A percentile compares a stretch with the other conserved stretches of the same genome.
Evolutionary conservation across 23 tunicate genomes (phyloP).

Genomic region (Diplosoma virens): DNA sequence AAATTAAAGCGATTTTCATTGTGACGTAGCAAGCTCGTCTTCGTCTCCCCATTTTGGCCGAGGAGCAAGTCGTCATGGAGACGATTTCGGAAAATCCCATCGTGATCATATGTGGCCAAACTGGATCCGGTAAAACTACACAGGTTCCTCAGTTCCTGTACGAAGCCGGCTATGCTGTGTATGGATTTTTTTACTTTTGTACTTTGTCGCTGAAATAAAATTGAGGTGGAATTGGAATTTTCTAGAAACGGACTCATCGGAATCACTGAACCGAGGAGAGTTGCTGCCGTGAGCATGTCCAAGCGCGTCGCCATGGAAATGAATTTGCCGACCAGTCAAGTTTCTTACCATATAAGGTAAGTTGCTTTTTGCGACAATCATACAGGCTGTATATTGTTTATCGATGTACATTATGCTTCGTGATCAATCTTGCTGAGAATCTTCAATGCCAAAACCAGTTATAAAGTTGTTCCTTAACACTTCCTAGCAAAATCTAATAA

Average conservation of each 20-base stretch:
- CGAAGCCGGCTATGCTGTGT: conserved; percentile 92
- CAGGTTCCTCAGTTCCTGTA: conserved; percentile 96
- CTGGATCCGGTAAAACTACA: conserved; percentile 98
- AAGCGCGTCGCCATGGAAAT: conserved; percentile 87
- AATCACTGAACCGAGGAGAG: conserved; percentile 93
- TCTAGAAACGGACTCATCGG: conserved; percentile 81
- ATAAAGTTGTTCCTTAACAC: no score
- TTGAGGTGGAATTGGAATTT: background rate
- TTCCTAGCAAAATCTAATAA: no score
- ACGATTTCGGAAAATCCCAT: conserved; percentile 54
- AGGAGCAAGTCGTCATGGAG: conserved; percentile 89
- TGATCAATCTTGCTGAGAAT: no score
- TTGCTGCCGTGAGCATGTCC: conserved; percentile 89
- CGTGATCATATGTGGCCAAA: conserved; percentile 90
- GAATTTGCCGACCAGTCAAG: conserved; percentile 56
- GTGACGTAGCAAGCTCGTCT: conserved; percentile 58
- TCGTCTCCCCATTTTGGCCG: conserved; percentile 72
- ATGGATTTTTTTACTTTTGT: background rate
- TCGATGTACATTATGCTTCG: no score
- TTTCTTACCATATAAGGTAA: conserved; percentile 94
- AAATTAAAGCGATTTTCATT: no score
- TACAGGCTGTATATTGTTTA: no score
- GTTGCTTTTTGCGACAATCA: no score
- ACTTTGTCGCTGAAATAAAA: background rate
- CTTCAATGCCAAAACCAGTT: no score